phyloP scores from a whole-genome alignment of 2,797 vertebrate genomes.

The Poeciliopsis gracilis region DNA sequence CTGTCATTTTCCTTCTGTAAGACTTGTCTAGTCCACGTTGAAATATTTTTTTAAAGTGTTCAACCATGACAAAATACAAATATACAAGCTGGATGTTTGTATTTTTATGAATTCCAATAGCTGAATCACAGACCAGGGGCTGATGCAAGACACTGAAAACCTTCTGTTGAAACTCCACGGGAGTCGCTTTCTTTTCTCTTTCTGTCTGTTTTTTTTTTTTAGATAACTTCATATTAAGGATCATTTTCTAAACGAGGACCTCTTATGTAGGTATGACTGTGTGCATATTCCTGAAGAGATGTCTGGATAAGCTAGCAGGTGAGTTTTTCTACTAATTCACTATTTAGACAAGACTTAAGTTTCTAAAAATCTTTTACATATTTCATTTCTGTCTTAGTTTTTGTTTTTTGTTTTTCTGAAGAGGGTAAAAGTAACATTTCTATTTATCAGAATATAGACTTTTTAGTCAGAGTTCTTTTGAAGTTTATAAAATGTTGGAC shows the following conservation, averaged over 20 bases:
- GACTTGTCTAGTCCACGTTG: background rate
- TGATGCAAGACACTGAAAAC: conserved; percentile 78
- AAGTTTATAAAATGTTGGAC: too few relatives aligned
- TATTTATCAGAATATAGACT: too few relatives aligned
- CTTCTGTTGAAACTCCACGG: conserved; percentile 42
- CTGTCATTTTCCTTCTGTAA: background rate
- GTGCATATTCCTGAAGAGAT: conserved; percentile 2
- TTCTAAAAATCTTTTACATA: too few relatives aligned
- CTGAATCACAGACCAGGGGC: conserved; percentile 46
- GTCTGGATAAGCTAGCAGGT: conserved; percentile 49
- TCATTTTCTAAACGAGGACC: conserved; percentile 40
- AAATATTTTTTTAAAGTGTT: background rate
- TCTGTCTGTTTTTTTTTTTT: conserved; percentile 42
- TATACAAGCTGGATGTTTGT: background rate
- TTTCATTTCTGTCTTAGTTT: too few relatives aligned
- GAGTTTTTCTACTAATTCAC: conserved; percentile 29
- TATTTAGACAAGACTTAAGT: too few relatives aligned
- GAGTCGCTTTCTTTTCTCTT: conserved; percentile 15
- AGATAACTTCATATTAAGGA: conserved; percentile 36
- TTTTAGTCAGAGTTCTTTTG: too few relatives aligned
- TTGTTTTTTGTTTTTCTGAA: too few relatives aligned
- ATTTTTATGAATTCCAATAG: conserved; percentile 12
- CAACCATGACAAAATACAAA: background rate
- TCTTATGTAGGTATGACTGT: conserved; percentile 17
- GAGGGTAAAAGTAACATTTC: too few relatives aligned